Percentiles rank a stretch among this genome's conserved stretches.
Conservation (phyloP, 1,140 invertebrate genomes). For the Ridgeia piscesae region DNA sequence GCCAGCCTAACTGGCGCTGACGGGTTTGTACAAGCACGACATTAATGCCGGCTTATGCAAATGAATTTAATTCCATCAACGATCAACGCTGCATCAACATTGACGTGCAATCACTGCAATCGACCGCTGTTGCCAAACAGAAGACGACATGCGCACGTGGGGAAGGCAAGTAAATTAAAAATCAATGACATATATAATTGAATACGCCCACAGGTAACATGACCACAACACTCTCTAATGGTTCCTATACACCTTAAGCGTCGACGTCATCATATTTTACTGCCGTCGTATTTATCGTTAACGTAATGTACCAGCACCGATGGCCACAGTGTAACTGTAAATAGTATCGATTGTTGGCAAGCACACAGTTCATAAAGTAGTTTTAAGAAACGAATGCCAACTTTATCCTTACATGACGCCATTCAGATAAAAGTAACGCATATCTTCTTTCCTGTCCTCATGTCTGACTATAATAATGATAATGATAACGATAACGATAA, state of each 20-base stretch:
- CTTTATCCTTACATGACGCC: not conserved
- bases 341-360: no score
- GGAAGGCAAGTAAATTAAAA: not conserved
- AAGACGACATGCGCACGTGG: not conserved
- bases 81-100: not conserved
- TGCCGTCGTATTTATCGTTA: not conserved
- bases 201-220: not conserved
- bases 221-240: not conserved
- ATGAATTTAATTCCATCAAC: not conserved
- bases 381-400: not conserved
- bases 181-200: not conserved
- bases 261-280: not conserved
- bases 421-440: not conserved
- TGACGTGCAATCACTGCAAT: not conserved
- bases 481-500: no score
- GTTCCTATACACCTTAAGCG: not conserved
- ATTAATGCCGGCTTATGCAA: not conserved
- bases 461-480: no score
- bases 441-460: no score
- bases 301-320: not conserved
- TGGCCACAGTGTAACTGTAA: no score
- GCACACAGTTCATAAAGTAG: not conserved
- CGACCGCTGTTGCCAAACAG: not conserved
- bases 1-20: not conserved
- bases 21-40: not conserved